Base-by-base conservation (phyloP, 92 coral and sea anemone species). In the Epizoanthus stellaris region DNA sequence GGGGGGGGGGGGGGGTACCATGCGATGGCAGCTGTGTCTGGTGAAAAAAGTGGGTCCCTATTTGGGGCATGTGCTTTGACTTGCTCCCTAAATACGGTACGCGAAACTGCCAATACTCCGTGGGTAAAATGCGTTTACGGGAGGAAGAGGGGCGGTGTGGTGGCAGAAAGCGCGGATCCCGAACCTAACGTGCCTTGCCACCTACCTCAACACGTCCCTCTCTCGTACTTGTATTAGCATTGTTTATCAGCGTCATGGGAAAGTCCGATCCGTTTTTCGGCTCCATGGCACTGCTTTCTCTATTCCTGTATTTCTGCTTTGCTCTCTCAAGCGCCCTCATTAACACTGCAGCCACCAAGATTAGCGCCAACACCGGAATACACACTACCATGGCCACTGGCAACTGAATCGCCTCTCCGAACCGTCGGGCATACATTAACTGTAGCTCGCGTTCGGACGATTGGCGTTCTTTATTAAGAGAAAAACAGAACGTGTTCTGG, bases 251-350 rank as follows among this genome's bases (percentile, higher is more conserved):
- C 19, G 77, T 10, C 36, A 73, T n/a, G 10, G 34, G 16, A 3
- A 25, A 47, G 34, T 5, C 13, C 0, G 8, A 43, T 21, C 64
- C 42, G 8, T 21, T 43, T 14, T 11, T 42, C 40, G 15, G 12
- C 54, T 49, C 42, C 39, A 52, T 3, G 0, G 0, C 36, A 10
- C 56, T 25, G 34, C 49, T 15, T 53, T 76, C 81, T 58, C 62
- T 36, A 14, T 57, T 43, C 23, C 8, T 13, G 65, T 59, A 58
- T 58, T 38, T 76, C 81, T 76, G 81, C 30, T 76, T 76, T 17
- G 67, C 49, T 76, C 49, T 76, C 65, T 76, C 81, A 15, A 76
- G 81, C 42, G 81, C 81, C 47, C 68, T 76, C 67, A 59, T 14
- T 11, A 76, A 25, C 38, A 76, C 67, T 5, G 81, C 81, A 54